These are phyloP conservation scores for Nothoprocta pentlandii DNA, from an alignment of 2,113 vertebrate species.

Conservation along the genomic window DNA sequence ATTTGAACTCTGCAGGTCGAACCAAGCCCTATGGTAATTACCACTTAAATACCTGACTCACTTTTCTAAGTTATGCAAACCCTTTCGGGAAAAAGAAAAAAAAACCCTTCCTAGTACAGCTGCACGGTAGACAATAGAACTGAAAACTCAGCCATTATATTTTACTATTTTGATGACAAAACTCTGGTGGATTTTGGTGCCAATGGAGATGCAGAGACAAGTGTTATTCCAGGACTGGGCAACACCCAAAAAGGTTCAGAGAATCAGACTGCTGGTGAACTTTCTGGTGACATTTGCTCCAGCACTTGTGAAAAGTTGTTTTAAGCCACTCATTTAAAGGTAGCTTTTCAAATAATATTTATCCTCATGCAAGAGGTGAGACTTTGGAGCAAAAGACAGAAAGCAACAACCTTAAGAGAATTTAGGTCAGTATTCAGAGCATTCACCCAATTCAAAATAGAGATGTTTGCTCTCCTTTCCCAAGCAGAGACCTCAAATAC, in stretches of 20 bases:
- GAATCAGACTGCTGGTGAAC: background rate
- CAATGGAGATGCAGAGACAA: background rate
- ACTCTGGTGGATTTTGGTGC: background rate
- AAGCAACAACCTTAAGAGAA: background rate
- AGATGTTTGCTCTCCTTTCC: background rate
- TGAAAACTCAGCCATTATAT: background rate
- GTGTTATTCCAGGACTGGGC: background rate
- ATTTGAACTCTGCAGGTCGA: slow-evolving; percentile 39
- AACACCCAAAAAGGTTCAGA: background rate
- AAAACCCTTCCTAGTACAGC: background rate
- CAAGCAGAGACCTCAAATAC: background rate
- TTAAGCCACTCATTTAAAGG: background rate
- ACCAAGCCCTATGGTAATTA: slow-evolving; percentile 19
- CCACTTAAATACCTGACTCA: slow-evolving; percentile 27
- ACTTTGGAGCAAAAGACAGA: background rate
- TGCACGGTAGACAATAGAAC: background rate
- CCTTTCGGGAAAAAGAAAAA: background rate
- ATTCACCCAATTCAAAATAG: background rate
- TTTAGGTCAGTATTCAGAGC: background rate
- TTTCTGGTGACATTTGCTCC: background rate
- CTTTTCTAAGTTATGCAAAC: background rate
- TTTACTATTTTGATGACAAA: background rate
- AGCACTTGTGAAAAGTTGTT: background rate
- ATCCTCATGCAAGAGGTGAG: background rate
- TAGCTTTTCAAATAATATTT: background rate